A percentile compares a stretch with the other conserved stretches of the same genome.
These are phyloP conservation scores for Phyllopteryx taeniolatus DNA, from an alignment of 2,113 vertebrate genomes.

Conservation along the genomic window DNA sequence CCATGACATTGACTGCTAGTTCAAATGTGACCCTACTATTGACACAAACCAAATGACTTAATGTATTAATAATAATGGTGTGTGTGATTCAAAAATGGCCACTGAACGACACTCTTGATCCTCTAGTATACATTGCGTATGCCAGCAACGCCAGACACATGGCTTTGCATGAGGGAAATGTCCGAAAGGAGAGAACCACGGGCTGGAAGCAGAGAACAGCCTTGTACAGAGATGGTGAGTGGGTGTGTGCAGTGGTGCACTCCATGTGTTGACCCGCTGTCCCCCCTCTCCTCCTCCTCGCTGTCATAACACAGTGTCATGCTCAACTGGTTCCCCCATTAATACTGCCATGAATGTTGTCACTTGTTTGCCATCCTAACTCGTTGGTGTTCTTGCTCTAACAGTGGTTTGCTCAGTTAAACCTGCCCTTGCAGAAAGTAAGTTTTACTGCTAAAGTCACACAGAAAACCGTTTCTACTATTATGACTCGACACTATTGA, in stretches of 20 bases:
- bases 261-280: conserved; percentile 41
- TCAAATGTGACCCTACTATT: neutral
- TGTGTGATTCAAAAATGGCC: neutral
- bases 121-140: conserved; percentile 85
- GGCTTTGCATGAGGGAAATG: conserved; percentile 82
- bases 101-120: conserved; percentile 47
- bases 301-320: conserved; percentile 56
- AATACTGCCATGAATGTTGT: conserved; percentile 45
- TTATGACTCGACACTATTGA: neutral
- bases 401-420: conserved; percentile 10
- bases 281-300: conserved; percentile 16
- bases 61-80: neutral
- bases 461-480: neutral
- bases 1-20: too few relatives aligned
- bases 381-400: conserved; percentile 19
- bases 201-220: conserved; percentile 84
- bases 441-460: conserved; percentile 5
- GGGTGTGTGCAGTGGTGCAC: conserved; percentile 60
- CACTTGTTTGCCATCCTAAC: conserved; percentile 19
- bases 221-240: conserved; percentile 89
- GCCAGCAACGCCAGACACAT: conserved; percentile 78
- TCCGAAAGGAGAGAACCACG: conserved; percentile 79
- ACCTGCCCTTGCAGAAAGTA: conserved; percentile 6
- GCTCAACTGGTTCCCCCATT: conserved; percentile 50
- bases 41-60: too few relatives aligned